Evolutionary conservation across 2,113 vertebrate genomes (phyloP).

Genomic region (Tetrax tetrax): DNA sequence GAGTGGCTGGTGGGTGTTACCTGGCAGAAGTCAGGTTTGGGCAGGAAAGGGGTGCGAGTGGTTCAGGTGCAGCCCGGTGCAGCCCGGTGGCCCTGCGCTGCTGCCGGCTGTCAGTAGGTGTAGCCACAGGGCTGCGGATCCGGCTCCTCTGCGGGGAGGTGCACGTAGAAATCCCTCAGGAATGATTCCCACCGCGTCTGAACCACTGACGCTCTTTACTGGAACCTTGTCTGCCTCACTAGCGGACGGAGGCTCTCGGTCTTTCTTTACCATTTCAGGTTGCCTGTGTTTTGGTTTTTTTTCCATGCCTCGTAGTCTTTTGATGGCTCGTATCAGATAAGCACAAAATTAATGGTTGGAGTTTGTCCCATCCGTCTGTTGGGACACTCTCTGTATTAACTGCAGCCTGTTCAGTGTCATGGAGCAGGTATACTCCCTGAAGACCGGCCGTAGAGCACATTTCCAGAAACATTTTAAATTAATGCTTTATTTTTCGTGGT

Average conservation of each 20-base stretch:
- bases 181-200: fast-evolving
- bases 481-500: not conserved
- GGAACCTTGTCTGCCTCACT: fast-evolving
- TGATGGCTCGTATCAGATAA: not conserved
- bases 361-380: not conserved
- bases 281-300: fast-evolving
- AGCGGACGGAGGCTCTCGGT: fast-evolving
- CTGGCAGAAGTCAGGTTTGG: not conserved
- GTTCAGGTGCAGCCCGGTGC: not conserved
- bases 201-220: fast-evolving
- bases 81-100: not conserved
- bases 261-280: not conserved
- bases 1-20: not conserved
- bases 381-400: not conserved
- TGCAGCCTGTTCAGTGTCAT: not conserved
- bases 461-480: not conserved
- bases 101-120: conserved; percentile 26
- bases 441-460: not conserved
- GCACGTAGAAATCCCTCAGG: fast-evolving
- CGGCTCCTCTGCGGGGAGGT: not conserved
- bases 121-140: not conserved
- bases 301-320: not conserved
- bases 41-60: not conserved
- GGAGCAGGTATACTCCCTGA: not conserved
- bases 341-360: not conserved